Evolutionary conservation across 2,888 invertebrate genomes (phyloP).

Genomic region (Suillia variegata): DNA sequence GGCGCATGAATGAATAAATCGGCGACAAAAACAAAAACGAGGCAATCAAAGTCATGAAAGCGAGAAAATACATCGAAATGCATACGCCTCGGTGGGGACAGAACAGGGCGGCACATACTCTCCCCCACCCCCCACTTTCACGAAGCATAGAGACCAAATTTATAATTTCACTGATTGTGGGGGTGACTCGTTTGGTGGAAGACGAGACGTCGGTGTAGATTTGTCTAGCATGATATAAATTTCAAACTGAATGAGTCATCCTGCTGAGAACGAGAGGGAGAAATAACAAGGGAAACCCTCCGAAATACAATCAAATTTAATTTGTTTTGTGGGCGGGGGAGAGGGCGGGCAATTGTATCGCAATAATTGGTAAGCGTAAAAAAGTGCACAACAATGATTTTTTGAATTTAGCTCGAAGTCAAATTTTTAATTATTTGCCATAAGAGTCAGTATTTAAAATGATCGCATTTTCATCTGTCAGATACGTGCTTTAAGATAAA

Average conservation of each 20-base stretch:
- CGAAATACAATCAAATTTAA: background rate
- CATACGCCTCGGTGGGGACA: background rate
- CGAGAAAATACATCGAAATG: background rate
- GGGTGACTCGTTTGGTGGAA: background rate
- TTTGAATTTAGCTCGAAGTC: no score
- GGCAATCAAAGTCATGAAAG: background rate
- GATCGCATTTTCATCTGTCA: no score
- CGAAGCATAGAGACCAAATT: background rate
- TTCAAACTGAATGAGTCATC: slow-evolving; percentile 1
- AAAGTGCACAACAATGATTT: no score
- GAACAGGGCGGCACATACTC: background rate
- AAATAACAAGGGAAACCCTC: background rate
- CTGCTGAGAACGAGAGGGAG: background rate
- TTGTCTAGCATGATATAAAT: background rate
- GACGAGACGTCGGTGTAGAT: background rate
- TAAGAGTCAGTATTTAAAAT: no score
- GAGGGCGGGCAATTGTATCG: background rate
- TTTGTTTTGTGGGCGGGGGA: background rate
- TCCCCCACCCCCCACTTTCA: background rate
- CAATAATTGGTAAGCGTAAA: no score
- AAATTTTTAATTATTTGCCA: no score
- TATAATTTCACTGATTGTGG: background rate
- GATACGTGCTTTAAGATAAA: no score
- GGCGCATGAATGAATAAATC: background rate
- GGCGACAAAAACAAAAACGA: background rate